Evolutionary conservation across 2,113 vertebrate genomes (phyloP), one percentile per base, ranked within the genome.

Genomic region (Onychorhynchus coronatus): DNA sequence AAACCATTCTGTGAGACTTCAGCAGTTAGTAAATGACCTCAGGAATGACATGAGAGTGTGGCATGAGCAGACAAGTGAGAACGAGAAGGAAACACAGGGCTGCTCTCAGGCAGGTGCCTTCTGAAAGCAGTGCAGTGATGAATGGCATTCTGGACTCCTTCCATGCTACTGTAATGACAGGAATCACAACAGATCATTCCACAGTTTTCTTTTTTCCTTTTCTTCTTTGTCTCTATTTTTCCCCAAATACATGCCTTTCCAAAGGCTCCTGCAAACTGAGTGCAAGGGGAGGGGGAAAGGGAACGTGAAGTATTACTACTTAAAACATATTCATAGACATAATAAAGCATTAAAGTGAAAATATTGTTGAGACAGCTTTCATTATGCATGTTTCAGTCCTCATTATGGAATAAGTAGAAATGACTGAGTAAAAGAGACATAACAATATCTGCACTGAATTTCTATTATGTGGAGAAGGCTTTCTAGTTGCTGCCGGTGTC

Each of bases 331-430:
- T 98, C 98, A 97, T 95, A 98, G 98, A 98, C 98, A 99, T 99
- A 99, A 99, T 98, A 97, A 98, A 98, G 98, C 98, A 98, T 99
- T 99, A 99, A 98, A 98, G 98, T 98, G 98, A 98, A 99, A 99
- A 99, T 99, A 99, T 98, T 98, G 98, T 98, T 98, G 98, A 98
- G 99, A 99, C 99, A 99, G 99, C 98, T 99, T 98, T 99, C 99
- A 99, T 99, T 99, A 99, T 98, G 98, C 98, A 98, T 98, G 98
- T 99, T 98, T 98, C 98, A 92, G 98, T 98, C 98, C 97, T 97
- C 98, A 98, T 99, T 99, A 99, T 97, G 96, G 98, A 97, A 97
- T 99, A 99, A 99, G 98, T 98, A 98, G 98, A 98, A 99, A 98
- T 98, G 98, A 98, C 98, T 98, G 98, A 98, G 97, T 98, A 98